Base-by-base conservation (phyloP, 1,140 invertebrate species). In the Bombus terrestris region DNA sequence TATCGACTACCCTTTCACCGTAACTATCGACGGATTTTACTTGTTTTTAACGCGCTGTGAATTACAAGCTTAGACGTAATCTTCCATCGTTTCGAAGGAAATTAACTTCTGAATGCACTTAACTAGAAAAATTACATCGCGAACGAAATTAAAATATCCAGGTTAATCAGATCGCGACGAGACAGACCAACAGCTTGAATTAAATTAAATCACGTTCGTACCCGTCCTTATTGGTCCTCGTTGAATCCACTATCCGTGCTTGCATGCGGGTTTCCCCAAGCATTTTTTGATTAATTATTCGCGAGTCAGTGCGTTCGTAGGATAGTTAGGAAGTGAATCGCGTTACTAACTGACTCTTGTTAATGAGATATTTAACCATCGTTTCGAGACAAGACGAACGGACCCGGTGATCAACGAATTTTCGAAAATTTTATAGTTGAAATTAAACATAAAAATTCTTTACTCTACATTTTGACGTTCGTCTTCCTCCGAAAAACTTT, bases 201-300 rank as follows among this genome's bases (percentile, higher is more conserved):
- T 69, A 86, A 86, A 89, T 89, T 86, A 80, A 64, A 89, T 80
- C 25, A 28, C n/a, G 35, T 57, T 75, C 53, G 35, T 69, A 25
- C 47, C 74, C 47, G 64, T 69, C 15, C 37, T 71, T 35, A 57
- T 32, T 64, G 66, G 9, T 39, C 41, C 62, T 62, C 37, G 57
- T 71, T 37, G 32, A 81, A 88, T 86, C 69, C 78, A 73, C 85
- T 79, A 81, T 81, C 59, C 39, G 32, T 32, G 78, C 64, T 39
- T 39, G 39, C 59, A 37, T 41, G 77, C 41, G 25, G 25, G 12
- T 53, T 64, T 76, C 71, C 41, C 35, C 6, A 53, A 78, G 68
- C 62, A 81, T 89, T 90, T 87, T 89, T 89, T 81, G 88, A 90
- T 90, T 90, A 90, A 90, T 90, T 90, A 87, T 74, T 79, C 71